A percentile compares a stretch with the other conserved stretches of the same genome.
Conservation (phyloP, 2,797 vertebrate genomes). For the Cirrhinus molitorella region DNA sequence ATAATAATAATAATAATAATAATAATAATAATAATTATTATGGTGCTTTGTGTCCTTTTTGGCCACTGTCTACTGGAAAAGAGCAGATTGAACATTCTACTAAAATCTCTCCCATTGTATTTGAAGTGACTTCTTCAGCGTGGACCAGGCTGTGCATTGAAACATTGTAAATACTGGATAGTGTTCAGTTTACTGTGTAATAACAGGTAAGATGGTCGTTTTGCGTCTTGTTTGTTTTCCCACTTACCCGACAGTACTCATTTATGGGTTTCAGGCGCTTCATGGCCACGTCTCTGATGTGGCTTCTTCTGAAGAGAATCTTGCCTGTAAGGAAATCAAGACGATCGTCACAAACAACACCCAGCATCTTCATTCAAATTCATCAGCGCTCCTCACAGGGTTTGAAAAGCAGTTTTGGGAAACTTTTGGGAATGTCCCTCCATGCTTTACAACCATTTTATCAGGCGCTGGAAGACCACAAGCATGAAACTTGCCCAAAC, state of each 20-base stretch:
- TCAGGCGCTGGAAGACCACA: slow-evolving; percentile 33
- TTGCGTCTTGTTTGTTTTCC: background rate
- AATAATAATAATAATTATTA: no score
- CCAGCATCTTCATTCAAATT: background rate
- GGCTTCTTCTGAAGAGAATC: slow-evolving; percentile 96
- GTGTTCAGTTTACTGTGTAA: no score
- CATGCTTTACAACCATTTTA: slow-evolving; percentile 7
- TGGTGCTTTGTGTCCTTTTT: background rate
- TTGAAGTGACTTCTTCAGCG: no score
- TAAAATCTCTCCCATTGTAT: background rate
- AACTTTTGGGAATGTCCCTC: slow-evolving; percentile 38
- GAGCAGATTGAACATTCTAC: background rate
- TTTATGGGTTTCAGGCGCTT: slow-evolving; percentile 95
- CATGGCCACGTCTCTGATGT: slow-evolving; percentile 97
- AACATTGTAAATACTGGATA: no score
- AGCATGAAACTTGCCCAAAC: slow-evolving; percentile 34
- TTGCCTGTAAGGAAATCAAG: slow-evolving; percentile 82
- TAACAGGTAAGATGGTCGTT: background rate
- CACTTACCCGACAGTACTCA: slow-evolving; percentile 96
- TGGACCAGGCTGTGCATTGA: no score
- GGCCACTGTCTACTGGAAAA: background rate
- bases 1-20: no score
- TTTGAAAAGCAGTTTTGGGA: background rate
- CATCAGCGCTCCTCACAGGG: background rate
- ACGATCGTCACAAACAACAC: slow-evolving; percentile 12